These are phyloP conservation scores for Prunella strophiata DNA, from an alignment of 2,797 vertebrate genomes.

Conservation along the genomic window DNA sequence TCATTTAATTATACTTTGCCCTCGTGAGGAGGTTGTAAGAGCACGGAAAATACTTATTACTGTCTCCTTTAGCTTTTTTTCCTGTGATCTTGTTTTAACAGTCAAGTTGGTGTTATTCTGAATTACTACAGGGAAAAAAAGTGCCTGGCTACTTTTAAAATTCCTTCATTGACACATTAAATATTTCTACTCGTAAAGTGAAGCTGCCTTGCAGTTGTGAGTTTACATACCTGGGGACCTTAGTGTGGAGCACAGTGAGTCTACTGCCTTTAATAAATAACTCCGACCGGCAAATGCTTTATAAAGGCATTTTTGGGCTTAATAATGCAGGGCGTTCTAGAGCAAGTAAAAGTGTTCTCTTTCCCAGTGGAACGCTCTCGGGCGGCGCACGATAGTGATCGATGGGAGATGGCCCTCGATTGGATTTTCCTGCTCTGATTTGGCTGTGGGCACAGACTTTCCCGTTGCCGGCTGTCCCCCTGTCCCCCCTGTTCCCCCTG, in stretches of 20 bases:
- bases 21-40: accelerated
- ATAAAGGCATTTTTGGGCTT: accelerated
- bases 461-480: not conserved
- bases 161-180: not conserved
- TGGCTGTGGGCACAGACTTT: not conserved
- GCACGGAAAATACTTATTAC: not conserved
- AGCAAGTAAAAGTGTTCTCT: accelerated
- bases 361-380: accelerated
- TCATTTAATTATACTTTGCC: not conserved
- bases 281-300: not conserved
- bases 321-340: not conserved
- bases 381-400: accelerated
- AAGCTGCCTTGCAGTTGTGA: not conserved
- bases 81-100: not conserved
- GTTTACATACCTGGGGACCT: not conserved
- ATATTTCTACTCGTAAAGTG: not conserved
- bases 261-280: not conserved
- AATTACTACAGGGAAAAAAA: not conserved
- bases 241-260: not conserved
- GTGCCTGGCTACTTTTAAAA: not conserved
- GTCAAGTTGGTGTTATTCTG: not conserved
- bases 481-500: no score
- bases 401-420: accelerated
- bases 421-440: accelerated
- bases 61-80: not conserved